Percentiles rank a stretch among this genome's conserved stretches.
phyloP scores from a whole-genome alignment of 2,888 invertebrate genomes.

The Drosophila buzzatii region DNA sequence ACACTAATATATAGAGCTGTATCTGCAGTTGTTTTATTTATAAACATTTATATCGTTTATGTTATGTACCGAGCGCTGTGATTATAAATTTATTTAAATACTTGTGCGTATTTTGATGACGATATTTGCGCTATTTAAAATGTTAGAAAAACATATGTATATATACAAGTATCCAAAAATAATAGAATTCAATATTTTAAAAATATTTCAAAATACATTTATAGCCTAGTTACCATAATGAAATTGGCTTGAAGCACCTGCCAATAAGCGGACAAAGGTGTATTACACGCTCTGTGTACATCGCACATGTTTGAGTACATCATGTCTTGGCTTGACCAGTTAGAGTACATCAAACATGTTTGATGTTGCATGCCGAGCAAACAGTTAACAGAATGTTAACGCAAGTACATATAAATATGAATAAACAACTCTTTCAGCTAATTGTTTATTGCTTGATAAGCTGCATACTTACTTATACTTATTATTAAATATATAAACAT shows the following conservation, averaged over 20 bases:
- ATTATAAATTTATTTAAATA: slow-evolving; percentile 54
- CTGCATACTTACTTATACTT: too few species aligned
- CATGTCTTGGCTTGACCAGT: slow-evolving; percentile 9
- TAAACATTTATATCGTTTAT: slow-evolving; percentile 53
- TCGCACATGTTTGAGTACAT: slow-evolving; percentile 38
- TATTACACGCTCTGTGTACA: neutral
- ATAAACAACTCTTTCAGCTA: neutral
- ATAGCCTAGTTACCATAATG: neutral
- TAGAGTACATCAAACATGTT: slow-evolving; percentile 42
- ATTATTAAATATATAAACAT: neutral
- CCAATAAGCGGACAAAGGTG: neutral
- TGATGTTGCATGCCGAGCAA: slow-evolving; percentile 15
- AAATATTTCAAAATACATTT: neutral
- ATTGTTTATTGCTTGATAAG: neutral
- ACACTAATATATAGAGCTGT: neutral
- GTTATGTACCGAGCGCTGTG: slow-evolving; percentile 35
- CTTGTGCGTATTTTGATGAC: slow-evolving; percentile 40
- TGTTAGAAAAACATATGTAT: neutral
- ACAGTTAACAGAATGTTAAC: slow-evolving; percentile 23
- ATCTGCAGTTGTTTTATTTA: slow-evolving; percentile 56
- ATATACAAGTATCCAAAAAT: neutral
- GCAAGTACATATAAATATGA: too few species aligned
- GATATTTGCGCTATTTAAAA: slow-evolving; percentile 7
- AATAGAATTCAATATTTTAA: neutral
- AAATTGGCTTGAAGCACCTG: neutral